Base-by-base conservation (phyloP, 2,113 vertebrate genomes). In the Silurus asotus region DNA sequence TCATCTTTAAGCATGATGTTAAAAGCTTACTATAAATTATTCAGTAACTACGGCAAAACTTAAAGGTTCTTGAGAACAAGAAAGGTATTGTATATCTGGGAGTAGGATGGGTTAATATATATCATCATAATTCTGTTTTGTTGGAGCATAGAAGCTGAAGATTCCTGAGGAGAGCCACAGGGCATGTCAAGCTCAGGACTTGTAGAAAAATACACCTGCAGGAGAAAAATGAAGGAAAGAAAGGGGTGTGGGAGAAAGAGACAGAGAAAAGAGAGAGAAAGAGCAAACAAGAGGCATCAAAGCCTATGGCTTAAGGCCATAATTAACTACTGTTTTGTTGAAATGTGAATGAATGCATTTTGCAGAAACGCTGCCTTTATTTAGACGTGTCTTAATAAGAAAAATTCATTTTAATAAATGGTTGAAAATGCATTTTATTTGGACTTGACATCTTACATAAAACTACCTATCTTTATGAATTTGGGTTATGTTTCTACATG, bases 291-390 rank as follows among this genome's bases (percentile, higher is more conserved):
- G 92, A 92, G 88, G 93, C 93, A 95, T 94, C 93, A 94, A 94
- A 94, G 93, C 90, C 82, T 61, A 87, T 91, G 91, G 91, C 95
- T 94, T 90, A 79, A 91, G 93, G 94, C 92, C 93, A 94, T 95
- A 95, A 95, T 95, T 94, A 95, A 90, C 91, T 65, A 79, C 89
- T 88, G 84, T 87, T 74, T 92, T 89, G 92, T 92, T 93, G 91
- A 94, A 93, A 93, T 91, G 90, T 87, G 85, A 82, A 90, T 89
- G 86, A 93, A 91, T 89, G 65, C 90, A 92, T 85, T 91, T 91
- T 91, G 90, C 87, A 84, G 92, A 92, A 91, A 85, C 91, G 17
- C 91, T 84, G 7, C 74, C 88, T 89, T 90, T 92, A 92, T 91
- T 93, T 92, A 93, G 93, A 92, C 91, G 89, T 91, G 87, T 85